A percentile compares a stretch with the other conserved stretches of the same genome.
phyloP scores from a whole-genome alignment of 1,140 invertebrate species.

The Eriocheir sinensis region DNA sequence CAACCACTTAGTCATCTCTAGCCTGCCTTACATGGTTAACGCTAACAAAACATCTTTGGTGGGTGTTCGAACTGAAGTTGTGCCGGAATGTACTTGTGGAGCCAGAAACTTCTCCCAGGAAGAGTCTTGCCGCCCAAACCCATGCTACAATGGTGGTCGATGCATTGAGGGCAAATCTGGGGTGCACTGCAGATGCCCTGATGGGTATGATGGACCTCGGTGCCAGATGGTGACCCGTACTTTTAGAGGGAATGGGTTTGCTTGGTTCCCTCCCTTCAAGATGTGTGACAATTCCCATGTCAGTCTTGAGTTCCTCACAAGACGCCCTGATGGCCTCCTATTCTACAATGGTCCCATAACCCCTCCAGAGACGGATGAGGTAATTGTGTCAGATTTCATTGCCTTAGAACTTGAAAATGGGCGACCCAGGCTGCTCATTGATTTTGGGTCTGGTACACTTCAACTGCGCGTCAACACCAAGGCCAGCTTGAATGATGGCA shows the following conservation, averaged over 20 bases:
- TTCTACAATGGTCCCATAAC: slow-evolving; percentile 98
- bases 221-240: slow-evolving; percentile 97
- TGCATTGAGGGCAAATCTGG: slow-evolving; percentile 89
- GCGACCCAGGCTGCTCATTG: slow-evolving; percentile 93
- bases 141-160: slow-evolving; percentile 96
- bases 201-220: slow-evolving; percentile 95
- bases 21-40: slow-evolving; percentile 96
- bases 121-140: slow-evolving; percentile 93
- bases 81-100: slow-evolving; percentile 95
- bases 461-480: slow-evolving; percentile 93
- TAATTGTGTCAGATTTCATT: slow-evolving; percentile 94
- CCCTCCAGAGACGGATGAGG: slow-evolving; percentile 93
- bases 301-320: slow-evolving; percentile 96
- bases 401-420: slow-evolving; percentile 95
- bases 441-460: slow-evolving; percentile 97
- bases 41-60: slow-evolving; percentile 97
- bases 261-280: slow-evolving; percentile 96
- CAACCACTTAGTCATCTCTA: slow-evolving; percentile 93
- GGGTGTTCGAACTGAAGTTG: slow-evolving; percentile 91
- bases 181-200: slow-evolving; percentile 91
- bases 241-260: slow-evolving; percentile 96
- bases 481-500: slow-evolving; percentile 93
- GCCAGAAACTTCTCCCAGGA: slow-evolving; percentile 94
- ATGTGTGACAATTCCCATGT: slow-evolving; percentile 98
- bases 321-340: slow-evolving; percentile 94